Evolutionary conservation across 1,140 invertebrate genomes (phyloP).

Genomic region (Dufourea novaeangliae): DNA sequence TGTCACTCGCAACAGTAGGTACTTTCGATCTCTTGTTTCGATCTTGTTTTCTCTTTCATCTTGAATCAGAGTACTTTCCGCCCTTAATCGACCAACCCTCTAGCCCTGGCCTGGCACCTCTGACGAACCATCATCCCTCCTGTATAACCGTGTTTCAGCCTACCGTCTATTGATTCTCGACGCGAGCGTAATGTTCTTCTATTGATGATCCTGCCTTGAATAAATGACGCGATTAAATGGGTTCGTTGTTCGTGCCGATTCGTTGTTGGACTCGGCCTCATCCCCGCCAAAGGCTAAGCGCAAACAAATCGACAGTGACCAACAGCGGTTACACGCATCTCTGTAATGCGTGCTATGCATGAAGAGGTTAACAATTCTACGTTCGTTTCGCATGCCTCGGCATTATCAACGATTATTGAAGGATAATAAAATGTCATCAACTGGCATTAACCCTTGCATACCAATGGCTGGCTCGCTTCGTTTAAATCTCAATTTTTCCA

Average conservation of each 20-base stretch:
- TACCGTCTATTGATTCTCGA: conserved; percentile 76
- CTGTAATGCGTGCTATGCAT: conserved; percentile 9
- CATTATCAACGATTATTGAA: background rate
- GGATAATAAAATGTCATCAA: too few relatives aligned
- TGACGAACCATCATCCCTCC: conserved; percentile 27
- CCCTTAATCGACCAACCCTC: conserved; percentile 13
- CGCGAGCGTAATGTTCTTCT: conserved; percentile 78
- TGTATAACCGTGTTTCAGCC: conserved; percentile 52
- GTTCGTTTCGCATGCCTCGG: background rate
- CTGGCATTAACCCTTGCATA: too few relatives aligned
- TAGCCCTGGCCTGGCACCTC: conserved; percentile 2
- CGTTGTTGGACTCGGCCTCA: conserved; percentile 54
- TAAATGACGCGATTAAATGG: conserved; percentile 80
- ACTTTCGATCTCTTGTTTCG: background rate
- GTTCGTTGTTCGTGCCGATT: conserved; percentile 66
- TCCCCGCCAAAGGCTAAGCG: conserved; percentile 58
- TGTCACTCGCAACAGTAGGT: background rate
- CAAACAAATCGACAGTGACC: conserved; percentile 66
- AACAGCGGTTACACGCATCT: conserved; percentile 30
- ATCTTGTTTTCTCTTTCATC: conserved; percentile 30
- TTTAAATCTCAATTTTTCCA: too few relatives aligned
- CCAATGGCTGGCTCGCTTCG: too few relatives aligned
- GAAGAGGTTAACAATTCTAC: conserved; percentile 9
- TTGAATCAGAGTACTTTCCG: background rate
- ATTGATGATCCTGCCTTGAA: conserved; percentile 78